These are phyloP conservation scores for Ophion ventricosus DNA, from an alignment of 2,888 invertebrate species.

Conservation along the genomic window DNA sequence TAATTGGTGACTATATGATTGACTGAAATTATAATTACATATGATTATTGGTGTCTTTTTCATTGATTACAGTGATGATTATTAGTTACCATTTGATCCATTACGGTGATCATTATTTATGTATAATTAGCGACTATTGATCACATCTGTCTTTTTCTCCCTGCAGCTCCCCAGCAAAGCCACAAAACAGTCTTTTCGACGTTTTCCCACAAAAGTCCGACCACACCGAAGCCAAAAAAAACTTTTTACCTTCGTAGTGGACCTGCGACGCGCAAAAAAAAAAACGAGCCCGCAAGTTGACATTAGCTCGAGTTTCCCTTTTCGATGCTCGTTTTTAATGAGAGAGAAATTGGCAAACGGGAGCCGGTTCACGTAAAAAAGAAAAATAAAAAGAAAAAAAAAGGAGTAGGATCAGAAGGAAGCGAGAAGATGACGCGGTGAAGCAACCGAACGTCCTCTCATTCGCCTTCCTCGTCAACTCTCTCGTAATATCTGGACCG, in stretches of 20 bases:
- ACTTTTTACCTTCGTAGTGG: not conserved
- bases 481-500: conserved; percentile 68
- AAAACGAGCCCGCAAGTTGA: not conserved
- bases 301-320: conserved; percentile 12
- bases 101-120: too few species aligned
- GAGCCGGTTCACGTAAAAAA: not conserved
- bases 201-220: not conserved
- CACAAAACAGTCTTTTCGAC: too few species aligned
- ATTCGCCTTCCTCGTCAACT: conserved; percentile 34
- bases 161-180: too few species aligned
- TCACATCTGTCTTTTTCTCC: too few species aligned
- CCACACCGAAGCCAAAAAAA: not conserved
- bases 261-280: not conserved
- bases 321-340: conserved; percentile 54
- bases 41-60: too few species aligned
- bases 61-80: too few species aligned
- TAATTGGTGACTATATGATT: too few species aligned
- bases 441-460: too few species aligned
- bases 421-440: conserved; percentile 34
- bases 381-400: too few species aligned
- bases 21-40: too few species aligned
- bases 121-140: too few species aligned
- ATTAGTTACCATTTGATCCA: too few species aligned
- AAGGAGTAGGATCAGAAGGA: conserved; percentile 11
- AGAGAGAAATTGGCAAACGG: conserved; percentile 65